These are phyloP conservation scores for Channa maculata DNA, from an alignment of 2,113 vertebrate species.

Conservation along the genomic window DNA sequence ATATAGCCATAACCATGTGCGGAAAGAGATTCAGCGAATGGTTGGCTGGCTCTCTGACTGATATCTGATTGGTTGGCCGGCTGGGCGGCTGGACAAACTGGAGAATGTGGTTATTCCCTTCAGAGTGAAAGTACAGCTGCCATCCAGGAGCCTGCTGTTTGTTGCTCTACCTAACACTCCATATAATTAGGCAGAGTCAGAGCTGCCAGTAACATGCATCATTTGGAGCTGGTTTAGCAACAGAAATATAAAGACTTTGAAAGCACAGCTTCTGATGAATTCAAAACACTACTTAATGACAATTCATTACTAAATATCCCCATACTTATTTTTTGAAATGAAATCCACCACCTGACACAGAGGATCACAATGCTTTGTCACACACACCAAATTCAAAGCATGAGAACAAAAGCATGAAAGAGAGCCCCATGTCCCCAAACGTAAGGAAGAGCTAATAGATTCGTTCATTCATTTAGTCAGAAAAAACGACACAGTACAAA, in stretches of 20 bases:
- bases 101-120: conserved; percentile 28
- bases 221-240: conserved; percentile 22
- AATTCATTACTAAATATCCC: conserved; percentile 7
- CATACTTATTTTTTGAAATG: not conserved
- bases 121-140: conserved; percentile 57
- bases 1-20: conserved; percentile 26
- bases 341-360: conserved; percentile 7
- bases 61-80: conserved; percentile 23
- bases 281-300: conserved; percentile 7
- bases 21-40: conserved; percentile 1
- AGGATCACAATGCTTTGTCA: not conserved
- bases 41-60: conserved; percentile 15
- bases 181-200: conserved; percentile 69
- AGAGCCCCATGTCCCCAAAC: not conserved
- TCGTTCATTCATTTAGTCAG: conserved; percentile 17
- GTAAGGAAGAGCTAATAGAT: conserved; percentile 33
- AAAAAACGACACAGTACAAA: conserved; percentile 19
- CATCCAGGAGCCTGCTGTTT: conserved; percentile 53
- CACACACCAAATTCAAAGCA: conserved; percentile 29
- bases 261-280: not conserved
- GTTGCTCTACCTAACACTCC: conserved; percentile 55
- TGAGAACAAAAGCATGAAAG: conserved; percentile 30
- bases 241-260: conserved; percentile 29
- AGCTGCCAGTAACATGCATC: conserved; percentile 23
- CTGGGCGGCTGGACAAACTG: conserved; percentile 19